Percentiles rank a stretch among this genome's conserved stretches.
These are phyloP conservation scores for Cheumatopsyche charites DNA, from an alignment of 1,140 invertebrate species.

Conservation along the genomic window DNA sequence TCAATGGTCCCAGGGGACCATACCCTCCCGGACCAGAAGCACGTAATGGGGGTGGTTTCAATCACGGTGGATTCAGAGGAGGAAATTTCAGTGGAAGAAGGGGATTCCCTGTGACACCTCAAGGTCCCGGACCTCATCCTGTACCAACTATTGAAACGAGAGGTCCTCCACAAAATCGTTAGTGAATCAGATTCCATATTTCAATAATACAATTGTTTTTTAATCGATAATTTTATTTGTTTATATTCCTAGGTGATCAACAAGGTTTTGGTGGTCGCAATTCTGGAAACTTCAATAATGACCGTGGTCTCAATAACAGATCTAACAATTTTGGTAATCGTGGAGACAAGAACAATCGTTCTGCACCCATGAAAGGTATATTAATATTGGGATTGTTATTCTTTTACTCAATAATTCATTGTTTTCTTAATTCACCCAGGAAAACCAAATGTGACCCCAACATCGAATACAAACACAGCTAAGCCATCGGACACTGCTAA, in stretches of 20 bases:
- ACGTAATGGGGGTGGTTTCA: constrained; percentile 33
- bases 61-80: constrained; percentile 45
- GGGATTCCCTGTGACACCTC: constrained; percentile 54
- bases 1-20: constrained; percentile 26
- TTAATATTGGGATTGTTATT: constrained; percentile 20
- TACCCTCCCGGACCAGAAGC: constrained; percentile 30
- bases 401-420: neutral
- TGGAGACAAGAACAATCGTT: constrained; percentile 24
- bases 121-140: constrained; percentile 59
- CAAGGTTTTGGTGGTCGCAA: constrained; percentile 36
- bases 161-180: constrained; percentile 52
- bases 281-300: constrained; percentile 35
- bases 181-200: neutral
- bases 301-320: constrained; percentile 25
- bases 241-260: constrained; percentile 30
- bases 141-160: constrained; percentile 60
- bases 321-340: constrained; percentile 6
- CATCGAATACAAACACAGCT: neutral
- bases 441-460: neutral
- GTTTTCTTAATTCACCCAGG: neutral
- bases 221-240: constrained; percentile 33
- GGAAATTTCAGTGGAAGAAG: constrained; percentile 55
- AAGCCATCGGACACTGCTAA: neutral
- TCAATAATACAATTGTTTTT: no score
- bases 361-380: constrained; percentile 5